Evolutionary conservation across 2,113 vertebrate species (phyloP).

Genomic region (Vicugna pacos): DNA sequence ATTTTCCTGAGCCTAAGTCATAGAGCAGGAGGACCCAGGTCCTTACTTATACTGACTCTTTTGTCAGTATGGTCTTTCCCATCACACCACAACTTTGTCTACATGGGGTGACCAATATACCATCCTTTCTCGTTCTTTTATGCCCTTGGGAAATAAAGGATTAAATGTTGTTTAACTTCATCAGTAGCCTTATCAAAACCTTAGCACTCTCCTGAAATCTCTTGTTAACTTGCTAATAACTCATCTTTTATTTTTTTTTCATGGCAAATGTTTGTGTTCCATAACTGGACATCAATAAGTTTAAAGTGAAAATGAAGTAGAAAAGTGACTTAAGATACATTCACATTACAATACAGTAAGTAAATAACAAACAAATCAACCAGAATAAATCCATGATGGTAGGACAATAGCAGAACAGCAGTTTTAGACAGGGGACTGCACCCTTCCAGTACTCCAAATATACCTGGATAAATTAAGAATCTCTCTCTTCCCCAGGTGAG

Average conservation of each 20-base stretch:
- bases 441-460: not conserved
- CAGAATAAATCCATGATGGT: not conserved
- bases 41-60: not conserved
- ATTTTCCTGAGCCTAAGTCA: not conserved
- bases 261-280: not conserved
- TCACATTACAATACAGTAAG: not conserved
- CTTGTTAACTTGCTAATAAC: not conserved
- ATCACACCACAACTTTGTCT: not conserved
- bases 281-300: not conserved
- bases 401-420: not conserved
- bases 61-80: not conserved
- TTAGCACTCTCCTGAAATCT: not conserved
- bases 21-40: not conserved
- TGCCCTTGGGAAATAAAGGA: not conserved
- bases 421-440: not conserved
- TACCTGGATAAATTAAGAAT: not conserved
- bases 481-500: not conserved
- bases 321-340: not conserved
- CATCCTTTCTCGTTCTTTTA: not conserved
- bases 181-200: not conserved
- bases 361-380: not conserved
- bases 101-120: rapidly evolving
- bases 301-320: not conserved
- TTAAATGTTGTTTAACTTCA: not conserved
- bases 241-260: not conserved